These are phyloP conservation scores for Mactra quadrangularis DNA, from an alignment of 1,140 invertebrate species.

Conservation along the genomic window DNA sequence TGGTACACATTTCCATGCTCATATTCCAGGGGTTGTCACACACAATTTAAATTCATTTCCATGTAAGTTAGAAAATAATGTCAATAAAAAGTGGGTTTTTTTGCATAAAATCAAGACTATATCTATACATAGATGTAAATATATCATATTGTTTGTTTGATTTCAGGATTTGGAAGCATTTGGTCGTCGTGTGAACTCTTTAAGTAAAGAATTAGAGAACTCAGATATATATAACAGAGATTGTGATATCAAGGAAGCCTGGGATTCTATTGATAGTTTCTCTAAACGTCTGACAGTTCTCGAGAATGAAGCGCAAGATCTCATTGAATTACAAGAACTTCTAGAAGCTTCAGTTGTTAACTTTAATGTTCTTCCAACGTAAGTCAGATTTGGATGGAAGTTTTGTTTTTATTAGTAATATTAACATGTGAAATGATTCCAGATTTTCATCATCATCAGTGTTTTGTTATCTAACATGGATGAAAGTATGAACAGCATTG, in stretches of 20 bases:
- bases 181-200: slow-evolving; percentile 73
- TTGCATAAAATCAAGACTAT: no score
- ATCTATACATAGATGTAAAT: no score
- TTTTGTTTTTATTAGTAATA: neutral
- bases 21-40: no score
- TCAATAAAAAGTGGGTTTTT: no score
- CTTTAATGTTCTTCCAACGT: slow-evolving; percentile 81
- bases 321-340: slow-evolving; percentile 83
- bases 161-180: slow-evolving; percentile 82
- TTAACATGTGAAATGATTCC: neutral
- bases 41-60: no score
- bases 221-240: slow-evolving; percentile 80
- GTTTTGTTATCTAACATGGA: no score
- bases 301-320: slow-evolving; percentile 83
- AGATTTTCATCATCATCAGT: neutral
- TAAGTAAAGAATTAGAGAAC: slow-evolving; percentile 78
- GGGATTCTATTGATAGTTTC: slow-evolving; percentile 80
- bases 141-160: no score
- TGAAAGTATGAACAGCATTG: neutral
- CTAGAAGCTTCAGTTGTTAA: slow-evolving; percentile 82
- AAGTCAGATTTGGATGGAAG: no score
- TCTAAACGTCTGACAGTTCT: slow-evolving; percentile 76
- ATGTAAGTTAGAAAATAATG: no score
- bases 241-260: slow-evolving; percentile 77
- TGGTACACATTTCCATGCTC: no score